Conservation (phyloP, 1,140 invertebrate genomes). For the Zaprionus lachaisei region DNA sequence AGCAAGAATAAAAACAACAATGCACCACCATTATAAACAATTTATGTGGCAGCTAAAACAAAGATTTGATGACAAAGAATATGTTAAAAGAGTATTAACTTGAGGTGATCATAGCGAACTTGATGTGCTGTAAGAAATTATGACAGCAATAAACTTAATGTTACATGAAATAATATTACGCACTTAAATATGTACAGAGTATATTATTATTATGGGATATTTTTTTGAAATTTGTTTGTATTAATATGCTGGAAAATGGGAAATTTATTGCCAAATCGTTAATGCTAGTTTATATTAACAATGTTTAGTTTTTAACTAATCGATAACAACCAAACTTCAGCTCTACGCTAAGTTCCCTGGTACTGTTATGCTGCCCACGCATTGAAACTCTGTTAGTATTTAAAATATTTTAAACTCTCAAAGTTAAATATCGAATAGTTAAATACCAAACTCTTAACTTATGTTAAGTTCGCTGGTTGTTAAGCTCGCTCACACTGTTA, state of each 20-base stretch:
- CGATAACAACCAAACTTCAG: not conserved
- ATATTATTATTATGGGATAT: not conserved
- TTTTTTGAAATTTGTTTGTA: not conserved
- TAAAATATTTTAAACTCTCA: too few species aligned
- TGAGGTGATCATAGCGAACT: not conserved
- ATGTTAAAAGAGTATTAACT: not conserved
- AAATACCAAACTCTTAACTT: too few species aligned
- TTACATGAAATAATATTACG: not conserved
- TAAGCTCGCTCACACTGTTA: not conserved
- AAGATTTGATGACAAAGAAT: not conserved
- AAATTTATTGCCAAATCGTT: not conserved
- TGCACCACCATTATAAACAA: slow-evolving; percentile 17
- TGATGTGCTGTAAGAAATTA: not conserved
- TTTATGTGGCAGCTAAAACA: slow-evolving; percentile 1
- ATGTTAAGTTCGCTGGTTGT: too few species aligned
- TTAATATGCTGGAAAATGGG: not conserved
- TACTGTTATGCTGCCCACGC: too few species aligned
- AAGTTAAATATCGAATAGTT: too few species aligned
- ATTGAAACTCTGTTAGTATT: too few species aligned
- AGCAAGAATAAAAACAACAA: slow-evolving; percentile 21
- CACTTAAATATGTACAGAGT: not conserved
- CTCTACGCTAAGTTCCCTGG: too few species aligned
- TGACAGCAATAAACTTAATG: not conserved
- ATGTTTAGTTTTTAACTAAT: not conserved
- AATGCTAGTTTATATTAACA: not conserved